Evolutionary conservation across 2,113 vertebrate genomes (phyloP).

Genomic region (Takifugu bimaculatus): DNA sequence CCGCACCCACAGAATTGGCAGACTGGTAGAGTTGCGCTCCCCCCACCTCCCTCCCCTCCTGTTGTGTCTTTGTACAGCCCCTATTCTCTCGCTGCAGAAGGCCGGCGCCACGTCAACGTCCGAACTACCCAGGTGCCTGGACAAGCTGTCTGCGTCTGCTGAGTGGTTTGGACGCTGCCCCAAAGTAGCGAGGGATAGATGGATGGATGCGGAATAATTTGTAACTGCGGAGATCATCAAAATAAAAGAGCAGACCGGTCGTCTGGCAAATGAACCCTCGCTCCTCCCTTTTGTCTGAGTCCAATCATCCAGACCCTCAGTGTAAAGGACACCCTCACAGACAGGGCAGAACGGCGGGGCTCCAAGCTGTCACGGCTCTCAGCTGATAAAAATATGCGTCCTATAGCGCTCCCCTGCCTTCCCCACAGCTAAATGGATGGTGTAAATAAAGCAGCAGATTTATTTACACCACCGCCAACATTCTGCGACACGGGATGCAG

Average conservation of each 20-base stretch:
- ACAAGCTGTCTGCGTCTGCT: constrained; percentile 13
- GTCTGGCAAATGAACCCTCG: constrained; percentile 51
- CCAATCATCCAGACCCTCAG: constrained; percentile 52
- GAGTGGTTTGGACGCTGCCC: neutral
- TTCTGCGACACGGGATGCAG: neutral
- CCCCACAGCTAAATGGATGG: constrained; percentile 31
- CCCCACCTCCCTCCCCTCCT: constrained; percentile 4
- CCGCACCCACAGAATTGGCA: constrained; percentile 63
- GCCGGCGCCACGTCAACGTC: constrained; percentile 53
- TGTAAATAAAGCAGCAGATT: constrained; percentile 28
- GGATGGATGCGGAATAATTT: constrained; percentile 29
- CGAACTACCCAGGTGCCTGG: constrained; percentile 47
- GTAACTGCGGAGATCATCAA: constrained; percentile 5
- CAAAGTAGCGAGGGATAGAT: constrained; percentile 21
- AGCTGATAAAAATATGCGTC: constrained; percentile 48
- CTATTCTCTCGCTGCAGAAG: constrained; percentile 36
- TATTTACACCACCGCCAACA: neutral
- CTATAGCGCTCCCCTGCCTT: neutral
- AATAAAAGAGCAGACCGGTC: constrained; percentile 18
- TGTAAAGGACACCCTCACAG: constrained; percentile 64
- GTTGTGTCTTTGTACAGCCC: constrained; percentile 49
- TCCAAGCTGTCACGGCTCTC: constrained; percentile 53
- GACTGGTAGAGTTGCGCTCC: constrained; percentile 46
- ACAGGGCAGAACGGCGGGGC: constrained; percentile 46
- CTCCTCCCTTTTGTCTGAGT: constrained; percentile 24